Conservation (phyloP, 2,797 vertebrate species). For the Antennarius maculatus region DNA sequence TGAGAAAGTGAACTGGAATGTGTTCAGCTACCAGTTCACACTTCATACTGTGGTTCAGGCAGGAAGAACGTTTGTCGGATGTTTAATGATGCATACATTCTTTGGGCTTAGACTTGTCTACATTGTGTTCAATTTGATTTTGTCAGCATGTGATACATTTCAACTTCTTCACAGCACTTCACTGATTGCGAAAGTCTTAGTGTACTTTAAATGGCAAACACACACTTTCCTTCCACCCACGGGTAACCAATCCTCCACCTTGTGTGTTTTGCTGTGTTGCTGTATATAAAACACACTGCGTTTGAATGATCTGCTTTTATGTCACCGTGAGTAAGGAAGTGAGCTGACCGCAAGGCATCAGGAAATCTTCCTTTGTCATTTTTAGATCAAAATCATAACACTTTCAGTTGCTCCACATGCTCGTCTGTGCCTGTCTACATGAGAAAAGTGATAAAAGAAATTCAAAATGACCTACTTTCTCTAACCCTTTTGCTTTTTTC, state of each 20-base stretch:
- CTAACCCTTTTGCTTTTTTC: neutral
- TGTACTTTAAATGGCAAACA: neutral
- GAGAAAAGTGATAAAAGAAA: constrained; percentile 24
- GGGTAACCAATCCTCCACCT: rapidly evolving
- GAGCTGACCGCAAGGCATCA: constrained; percentile 49
- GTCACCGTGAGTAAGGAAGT: constrained; percentile 33
- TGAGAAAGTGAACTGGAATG: too few relatives aligned
- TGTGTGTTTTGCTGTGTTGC: constrained; percentile 28
- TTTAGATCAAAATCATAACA: constrained; percentile 38
- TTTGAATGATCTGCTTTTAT: constrained; percentile 53
- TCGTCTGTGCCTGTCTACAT: constrained; percentile 23
- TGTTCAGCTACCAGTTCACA: too few relatives aligned
- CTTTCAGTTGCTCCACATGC: constrained; percentile 12
- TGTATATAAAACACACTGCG: constrained; percentile 46
- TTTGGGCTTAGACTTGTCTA: too few relatives aligned
- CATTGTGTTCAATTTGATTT: neutral
- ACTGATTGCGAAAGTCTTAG: too few relatives aligned
- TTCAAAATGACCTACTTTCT: constrained; percentile 45
- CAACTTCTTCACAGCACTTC: too few relatives aligned
- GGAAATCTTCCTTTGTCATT: constrained; percentile 38
- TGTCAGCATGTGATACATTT: too few relatives aligned
- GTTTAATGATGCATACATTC: neutral
- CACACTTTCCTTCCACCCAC: neutral
- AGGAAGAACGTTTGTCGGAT: too few relatives aligned
- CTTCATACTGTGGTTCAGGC: too few relatives aligned